Evolutionary conservation across 1,140 invertebrate genomes (phyloP), one percentile per base, ranked within the genome.

Genomic region (Prorops nasuta): DNA sequence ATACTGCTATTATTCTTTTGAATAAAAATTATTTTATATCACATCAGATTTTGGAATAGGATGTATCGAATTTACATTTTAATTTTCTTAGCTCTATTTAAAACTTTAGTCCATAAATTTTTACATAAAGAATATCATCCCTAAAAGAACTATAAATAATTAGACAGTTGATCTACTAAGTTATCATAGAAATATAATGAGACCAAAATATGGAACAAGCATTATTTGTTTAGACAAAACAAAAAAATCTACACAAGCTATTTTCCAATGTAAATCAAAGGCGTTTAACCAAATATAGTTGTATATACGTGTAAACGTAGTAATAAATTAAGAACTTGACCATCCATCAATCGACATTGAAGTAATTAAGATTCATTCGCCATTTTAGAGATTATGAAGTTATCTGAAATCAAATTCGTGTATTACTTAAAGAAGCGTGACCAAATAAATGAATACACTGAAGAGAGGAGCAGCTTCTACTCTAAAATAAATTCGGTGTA

Each of bases 211-310:
- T n/a, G n/a, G n/a, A n/a, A n/a, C n/a, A n/a, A 63, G 60, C 60
- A 56, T 63, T 63, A 63, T 60, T 52, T 21, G 14, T 56, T 50
- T 49, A 63, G 61, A 63, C 61, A 60, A 63, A 63, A 38, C 51
- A 63, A 43, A 34, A 54, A 45, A 60, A 44, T 22, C 28, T 49
- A 35, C 36, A 37, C 58, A 63, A 63, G 58, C 51, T 62, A 56
- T 52, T 58, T 56, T 36, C 14, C 36, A 41, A 28, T 15, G 15
- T 22, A 32, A 32, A 12, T 15, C 15, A 35, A 22, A 18, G 28
- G 28, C 8, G 32, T 31, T 17, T 31, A 32, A 16, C 16, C 24
- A 42, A 21, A 42, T 42, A 42, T 44, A 22, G 28, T 16, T 32
- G n/a, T 31, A 44, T 35, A 35, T 44, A 31, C 21, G 32, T 32